A percentile compares a stretch with the other conserved stretches of the same genome.
Evolutionary conservation across 2,888 invertebrate genomes (phyloP).

Genomic region (Xiphydria camelus): DNA sequence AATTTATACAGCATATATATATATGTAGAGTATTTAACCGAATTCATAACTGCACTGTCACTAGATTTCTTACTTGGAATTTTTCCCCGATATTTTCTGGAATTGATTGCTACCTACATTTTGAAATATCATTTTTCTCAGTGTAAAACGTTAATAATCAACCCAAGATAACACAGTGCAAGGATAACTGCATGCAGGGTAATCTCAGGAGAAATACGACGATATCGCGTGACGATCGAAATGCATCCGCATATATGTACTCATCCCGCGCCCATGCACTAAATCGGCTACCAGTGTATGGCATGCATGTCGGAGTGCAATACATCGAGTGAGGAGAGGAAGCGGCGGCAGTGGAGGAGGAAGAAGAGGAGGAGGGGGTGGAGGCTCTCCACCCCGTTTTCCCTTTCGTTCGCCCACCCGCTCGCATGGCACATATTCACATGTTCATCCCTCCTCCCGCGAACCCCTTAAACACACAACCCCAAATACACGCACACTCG

Average conservation of each 20-base stretch:
- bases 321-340: conserved; percentile 21
- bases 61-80: too few relatives aligned
- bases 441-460: conserved; percentile 37
- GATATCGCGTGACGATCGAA: conserved; percentile 23
- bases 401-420: conserved; percentile 45
- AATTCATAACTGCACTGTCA: too few relatives aligned
- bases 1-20: too few relatives aligned
- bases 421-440: conserved; percentile 48
- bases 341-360: conserved; percentile 20
- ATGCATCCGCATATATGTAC: too few relatives aligned
- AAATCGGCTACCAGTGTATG: conserved; percentile 33
- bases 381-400: conserved; percentile 44
- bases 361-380: conserved; percentile 27
- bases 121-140: too few relatives aligned
- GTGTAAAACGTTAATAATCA: too few relatives aligned
- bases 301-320: conserved; percentile 33
- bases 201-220: too few relatives aligned
- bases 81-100: too few relatives aligned
- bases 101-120: too few relatives aligned
- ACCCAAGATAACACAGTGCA: too few relatives aligned
- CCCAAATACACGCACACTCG: conserved; percentile 19
- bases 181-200: too few relatives aligned
- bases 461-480: conserved; percentile 17
- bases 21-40: too few relatives aligned
- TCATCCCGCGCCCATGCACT: conserved; percentile 36